Evolutionary conservation across 2,113 vertebrate genomes (phyloP).

Genomic region (Corvus cornix): DNA sequence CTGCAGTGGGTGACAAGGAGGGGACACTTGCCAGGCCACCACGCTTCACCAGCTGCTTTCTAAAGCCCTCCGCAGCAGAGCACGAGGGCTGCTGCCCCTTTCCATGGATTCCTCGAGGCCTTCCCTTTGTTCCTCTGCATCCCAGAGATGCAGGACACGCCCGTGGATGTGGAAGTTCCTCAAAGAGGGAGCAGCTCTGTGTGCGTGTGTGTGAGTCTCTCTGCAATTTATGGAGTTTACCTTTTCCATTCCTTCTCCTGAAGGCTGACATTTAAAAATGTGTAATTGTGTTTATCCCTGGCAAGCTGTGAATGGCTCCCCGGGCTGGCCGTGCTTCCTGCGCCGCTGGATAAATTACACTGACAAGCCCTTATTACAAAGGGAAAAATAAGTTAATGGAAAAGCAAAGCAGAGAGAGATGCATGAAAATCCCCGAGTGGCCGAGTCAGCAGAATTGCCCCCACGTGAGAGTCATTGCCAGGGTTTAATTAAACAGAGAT

Average conservation of each 20-base stretch:
- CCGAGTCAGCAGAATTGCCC: constrained; percentile 60
- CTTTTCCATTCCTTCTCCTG: constrained; percentile 55
- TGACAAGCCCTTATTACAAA: constrained; percentile 71
- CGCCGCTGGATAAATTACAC: constrained; percentile 58
- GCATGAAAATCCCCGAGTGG: constrained; percentile 62
- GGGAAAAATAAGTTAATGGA: constrained; percentile 71
- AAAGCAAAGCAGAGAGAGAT: constrained; percentile 66
- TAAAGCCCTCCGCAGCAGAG: neutral
- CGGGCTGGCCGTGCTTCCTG: constrained; percentile 52
- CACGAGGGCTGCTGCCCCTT: neutral
- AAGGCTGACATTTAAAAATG: constrained; percentile 69
- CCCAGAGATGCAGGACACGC: neutral
- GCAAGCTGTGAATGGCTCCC: constrained; percentile 65
- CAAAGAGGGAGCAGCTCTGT: neutral
- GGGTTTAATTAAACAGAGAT: constrained; percentile 68
- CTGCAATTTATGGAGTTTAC: constrained; percentile 48
- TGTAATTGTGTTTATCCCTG: constrained; percentile 70
- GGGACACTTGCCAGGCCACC: neutral
- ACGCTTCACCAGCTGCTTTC: neutral
- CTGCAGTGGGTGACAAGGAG: neutral
- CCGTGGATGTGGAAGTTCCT: neutral
- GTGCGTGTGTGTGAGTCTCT: neutral
- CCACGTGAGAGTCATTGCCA: constrained; percentile 45
- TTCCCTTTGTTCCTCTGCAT: neutral
- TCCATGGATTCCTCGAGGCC: neutral